A percentile compares a stretch with the other conserved stretches of the same genome.
These are phyloP conservation scores for Sigmodon hispidus DNA, from an alignment of 2,113 vertebrate genomes.

Conservation along the genomic window DNA sequence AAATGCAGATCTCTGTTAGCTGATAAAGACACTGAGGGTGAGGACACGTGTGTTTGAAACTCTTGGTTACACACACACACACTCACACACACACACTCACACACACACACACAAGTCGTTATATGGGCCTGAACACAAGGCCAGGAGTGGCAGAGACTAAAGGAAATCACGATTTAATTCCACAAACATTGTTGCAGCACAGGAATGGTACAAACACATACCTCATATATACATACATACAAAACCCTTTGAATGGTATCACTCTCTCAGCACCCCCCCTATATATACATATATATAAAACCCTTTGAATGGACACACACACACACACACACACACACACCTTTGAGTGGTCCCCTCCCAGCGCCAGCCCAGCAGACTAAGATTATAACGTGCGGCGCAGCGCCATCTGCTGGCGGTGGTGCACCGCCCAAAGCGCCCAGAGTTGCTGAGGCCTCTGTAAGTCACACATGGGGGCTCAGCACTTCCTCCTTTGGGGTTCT, in stretches of 20 bases:
- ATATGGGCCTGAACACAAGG: constrained; percentile 80
- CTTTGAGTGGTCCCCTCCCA: constrained; percentile 72
- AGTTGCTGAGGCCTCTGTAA: not conserved
- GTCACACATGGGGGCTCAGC: rapidly evolving
- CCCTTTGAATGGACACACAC: not conserved
- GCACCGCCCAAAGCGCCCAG: not conserved
- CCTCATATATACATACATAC: not conserved
- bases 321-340: not conserved
- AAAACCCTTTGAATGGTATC: too few species aligned
- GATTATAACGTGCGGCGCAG: constrained; percentile 84
- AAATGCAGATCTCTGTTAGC: constrained; percentile 81
- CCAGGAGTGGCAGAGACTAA: constrained; percentile 83
- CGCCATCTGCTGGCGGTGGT: constrained; percentile 86
- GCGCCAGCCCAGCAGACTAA: not conserved
- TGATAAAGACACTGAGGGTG: constrained; percentile 71
- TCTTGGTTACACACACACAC: constrained; percentile 75
- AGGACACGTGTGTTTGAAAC: constrained; percentile 76
- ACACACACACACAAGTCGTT: too few species aligned
- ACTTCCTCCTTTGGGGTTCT: not conserved
- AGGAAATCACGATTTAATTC: constrained; percentile 96
- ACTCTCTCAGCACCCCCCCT: too few species aligned
- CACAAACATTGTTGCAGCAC: constrained; percentile 92
- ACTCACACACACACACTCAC: too few species aligned
- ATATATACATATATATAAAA: not conserved
- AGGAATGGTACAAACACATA: constrained; percentile 81